Conservation (phyloP, 2,113 vertebrate genomes). For the Odobenus rosmarus region DNA sequence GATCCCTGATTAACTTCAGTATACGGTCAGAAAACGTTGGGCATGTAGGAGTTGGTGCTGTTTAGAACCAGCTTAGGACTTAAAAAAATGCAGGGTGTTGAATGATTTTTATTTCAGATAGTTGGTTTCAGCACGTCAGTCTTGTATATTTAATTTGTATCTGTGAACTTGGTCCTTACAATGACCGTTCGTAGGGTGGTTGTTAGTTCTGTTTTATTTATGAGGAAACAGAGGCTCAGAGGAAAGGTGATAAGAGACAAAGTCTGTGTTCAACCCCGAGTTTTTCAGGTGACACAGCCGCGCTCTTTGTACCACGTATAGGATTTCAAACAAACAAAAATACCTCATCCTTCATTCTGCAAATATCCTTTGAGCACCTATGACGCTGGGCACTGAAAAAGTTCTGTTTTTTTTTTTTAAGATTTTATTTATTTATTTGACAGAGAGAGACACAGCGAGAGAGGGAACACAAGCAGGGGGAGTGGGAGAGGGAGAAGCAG, state of each 20-base stretch:
- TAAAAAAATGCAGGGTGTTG: background rate
- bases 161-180: background rate
- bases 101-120: background rate
- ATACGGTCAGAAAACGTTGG: background rate
- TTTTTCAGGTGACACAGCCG: background rate
- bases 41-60: background rate
- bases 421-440: too few relatives aligned
- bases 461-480: too few relatives aligned
- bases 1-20: background rate
- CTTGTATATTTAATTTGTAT: background rate
- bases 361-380: background rate
- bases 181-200: background rate
- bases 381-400: background rate
- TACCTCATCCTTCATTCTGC: background rate
- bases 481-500: too few relatives aligned
- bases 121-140: background rate
- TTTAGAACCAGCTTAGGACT: background rate
- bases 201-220: background rate
- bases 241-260: background rate
- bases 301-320: fast-evolving
- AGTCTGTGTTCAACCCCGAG: fast-evolving
- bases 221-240: background rate
- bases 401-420: too few relatives aligned
- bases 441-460: too few relatives aligned
- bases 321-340: background rate